Percentiles rank a stretch among this genome's conserved stretches.
phyloP scores from a whole-genome alignment of 1,140 invertebrate genomes.

The Drosophila mayri region DNA sequence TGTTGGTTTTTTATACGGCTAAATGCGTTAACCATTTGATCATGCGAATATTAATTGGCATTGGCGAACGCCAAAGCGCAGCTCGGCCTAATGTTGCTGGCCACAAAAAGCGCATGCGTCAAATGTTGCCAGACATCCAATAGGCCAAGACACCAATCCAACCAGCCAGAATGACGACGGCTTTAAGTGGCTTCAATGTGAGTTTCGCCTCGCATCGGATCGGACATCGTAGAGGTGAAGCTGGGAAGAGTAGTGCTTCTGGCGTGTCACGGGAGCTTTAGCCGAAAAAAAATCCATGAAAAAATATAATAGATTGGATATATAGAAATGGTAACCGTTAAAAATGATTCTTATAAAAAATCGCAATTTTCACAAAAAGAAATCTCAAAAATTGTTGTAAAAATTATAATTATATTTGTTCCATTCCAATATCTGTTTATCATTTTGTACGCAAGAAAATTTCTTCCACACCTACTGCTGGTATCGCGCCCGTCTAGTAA shows the following conservation, averaged over 20 bases:
- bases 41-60: conserved; percentile 83
- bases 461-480: background rate
- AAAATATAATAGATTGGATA: no score
- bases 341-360: no score
- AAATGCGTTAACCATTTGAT: conserved; percentile 84
- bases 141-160: conserved; percentile 33
- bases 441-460: background rate
- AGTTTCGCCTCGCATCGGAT: conserved; percentile 9
- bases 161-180: conserved; percentile 72
- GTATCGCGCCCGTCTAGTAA: background rate
- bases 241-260: no score
- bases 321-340: no score
- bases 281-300: no score
- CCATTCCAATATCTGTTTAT: no score
- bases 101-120: conserved; percentile 66
- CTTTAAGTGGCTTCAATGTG: conserved; percentile 26
- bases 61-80: conserved; percentile 72
- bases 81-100: conserved; percentile 67
- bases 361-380: no score
- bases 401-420: no score
- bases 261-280: background rate
- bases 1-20: conserved; percentile 81
- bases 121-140: conserved; percentile 55
- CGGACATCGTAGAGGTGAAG: background rate
- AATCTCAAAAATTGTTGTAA: no score